phyloP scores from a whole-genome alignment of 2,888 invertebrate species.

The Drosophila affinis region DNA sequence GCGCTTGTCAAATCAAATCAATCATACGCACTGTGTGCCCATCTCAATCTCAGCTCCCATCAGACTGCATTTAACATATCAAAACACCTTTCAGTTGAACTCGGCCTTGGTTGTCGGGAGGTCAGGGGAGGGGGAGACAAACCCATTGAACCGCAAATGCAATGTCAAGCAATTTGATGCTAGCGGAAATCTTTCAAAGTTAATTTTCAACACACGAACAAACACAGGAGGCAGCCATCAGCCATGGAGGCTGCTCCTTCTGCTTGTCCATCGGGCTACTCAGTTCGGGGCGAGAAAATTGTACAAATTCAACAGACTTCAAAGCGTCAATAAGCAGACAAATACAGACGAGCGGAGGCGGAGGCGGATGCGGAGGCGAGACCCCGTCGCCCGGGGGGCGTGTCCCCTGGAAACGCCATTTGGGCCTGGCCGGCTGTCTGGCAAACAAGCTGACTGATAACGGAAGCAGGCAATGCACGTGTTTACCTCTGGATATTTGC shows the following conservation, averaged over 20 bases:
- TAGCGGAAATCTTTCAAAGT: constrained; percentile 69
- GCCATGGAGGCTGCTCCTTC: not conserved
- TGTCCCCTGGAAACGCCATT: constrained; percentile 37
- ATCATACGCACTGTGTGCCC: constrained; percentile 53
- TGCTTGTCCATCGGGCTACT: constrained; percentile 16
- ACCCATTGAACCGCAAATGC: constrained; percentile 66
- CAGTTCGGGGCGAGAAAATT: constrained; percentile 65
- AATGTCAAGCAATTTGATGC: constrained; percentile 65
- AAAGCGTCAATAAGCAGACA: constrained; percentile 75
- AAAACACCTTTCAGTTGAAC: not conserved
- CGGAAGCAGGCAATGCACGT: constrained; percentile 76
- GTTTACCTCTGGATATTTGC: constrained; percentile 72
- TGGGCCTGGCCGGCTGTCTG: constrained; percentile 40
- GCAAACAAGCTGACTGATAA: constrained; percentile 74
- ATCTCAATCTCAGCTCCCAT: constrained; percentile 3
- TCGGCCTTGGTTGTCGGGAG: not conserved
- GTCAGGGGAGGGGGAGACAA: constrained; percentile 1
- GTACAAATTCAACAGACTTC: constrained; percentile 72
- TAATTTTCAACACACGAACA: constrained; percentile 69
- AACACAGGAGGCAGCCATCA: constrained; percentile 17
- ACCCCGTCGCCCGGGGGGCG: constrained; percentile 22
- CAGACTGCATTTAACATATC: constrained; percentile 41
- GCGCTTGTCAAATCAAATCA: constrained; percentile 40
- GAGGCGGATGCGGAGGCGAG: not conserved
- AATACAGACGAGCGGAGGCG: constrained; percentile 31